These are phyloP conservation scores for Periparus ater DNA, from an alignment of 2,797 vertebrate species.

Conservation along the genomic window DNA sequence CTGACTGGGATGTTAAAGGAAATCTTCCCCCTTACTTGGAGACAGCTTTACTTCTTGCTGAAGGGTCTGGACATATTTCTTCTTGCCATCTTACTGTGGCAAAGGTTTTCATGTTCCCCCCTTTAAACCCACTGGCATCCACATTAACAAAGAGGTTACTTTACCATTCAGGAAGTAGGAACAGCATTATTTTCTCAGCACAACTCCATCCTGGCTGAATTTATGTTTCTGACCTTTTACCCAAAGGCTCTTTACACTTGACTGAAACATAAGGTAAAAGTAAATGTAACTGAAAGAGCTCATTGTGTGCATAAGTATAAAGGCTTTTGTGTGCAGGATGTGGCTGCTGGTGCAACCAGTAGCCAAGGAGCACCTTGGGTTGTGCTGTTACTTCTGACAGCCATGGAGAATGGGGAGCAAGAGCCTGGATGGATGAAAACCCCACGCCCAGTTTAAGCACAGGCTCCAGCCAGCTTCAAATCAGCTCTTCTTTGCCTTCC, in stretches of 20 bases:
- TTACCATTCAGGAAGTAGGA: not conserved
- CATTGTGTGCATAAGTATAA: slow-evolving; percentile 11
- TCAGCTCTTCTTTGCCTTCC: not conserved
- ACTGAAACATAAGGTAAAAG: slow-evolving; percentile 38
- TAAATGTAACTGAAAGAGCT: slow-evolving; percentile 33
- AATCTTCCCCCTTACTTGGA: not conserved
- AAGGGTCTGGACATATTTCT: not conserved
- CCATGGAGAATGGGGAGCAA: not conserved
- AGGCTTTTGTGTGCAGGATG: slow-evolving; percentile 34
- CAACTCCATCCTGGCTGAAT: not conserved
- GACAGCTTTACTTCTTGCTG: not conserved
- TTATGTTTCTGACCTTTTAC: slow-evolving; percentile 38
- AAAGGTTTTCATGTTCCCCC: not conserved
- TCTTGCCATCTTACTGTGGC: not conserved
- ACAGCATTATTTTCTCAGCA: not conserved
- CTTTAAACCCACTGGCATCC: not conserved
- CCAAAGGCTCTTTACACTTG: slow-evolving; percentile 43
- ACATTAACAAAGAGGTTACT: not conserved
- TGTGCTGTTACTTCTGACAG: not conserved
- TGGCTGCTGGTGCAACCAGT: not conserved
- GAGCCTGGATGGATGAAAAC: not conserved
- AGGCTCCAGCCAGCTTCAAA: not conserved
- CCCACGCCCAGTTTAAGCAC: not conserved
- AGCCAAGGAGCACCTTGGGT: not conserved
- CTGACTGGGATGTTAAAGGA: not conserved